Conservation (phyloP, 2,797 vertebrate species). For the Aselliscus stoliczkanus region DNA sequence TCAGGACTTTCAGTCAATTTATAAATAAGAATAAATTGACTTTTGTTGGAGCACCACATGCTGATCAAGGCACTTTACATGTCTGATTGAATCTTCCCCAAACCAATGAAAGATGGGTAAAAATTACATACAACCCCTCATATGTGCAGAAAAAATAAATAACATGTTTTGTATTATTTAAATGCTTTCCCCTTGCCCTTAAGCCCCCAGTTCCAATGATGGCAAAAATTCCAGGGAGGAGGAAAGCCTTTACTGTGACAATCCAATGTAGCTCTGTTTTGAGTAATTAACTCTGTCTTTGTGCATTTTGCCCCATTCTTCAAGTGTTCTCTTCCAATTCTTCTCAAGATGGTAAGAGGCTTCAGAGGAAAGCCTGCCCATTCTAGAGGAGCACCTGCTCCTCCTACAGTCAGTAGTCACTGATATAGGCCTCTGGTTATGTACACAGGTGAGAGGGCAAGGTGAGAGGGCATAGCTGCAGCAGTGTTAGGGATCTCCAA, state of each 20-base stretch:
- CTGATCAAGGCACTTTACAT: background rate
- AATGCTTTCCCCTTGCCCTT: background rate
- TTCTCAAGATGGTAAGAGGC: background rate
- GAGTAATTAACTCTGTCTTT: background rate
- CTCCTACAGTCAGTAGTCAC: background rate
- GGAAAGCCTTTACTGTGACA: background rate
- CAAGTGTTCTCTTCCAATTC: background rate
- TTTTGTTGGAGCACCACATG: background rate
- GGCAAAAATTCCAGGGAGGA: background rate
- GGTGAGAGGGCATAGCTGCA: no score
- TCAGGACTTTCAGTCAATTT: slow-evolving; percentile 40
- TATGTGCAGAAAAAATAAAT: background rate
- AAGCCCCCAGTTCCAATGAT: background rate
- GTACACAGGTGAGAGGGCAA: background rate
- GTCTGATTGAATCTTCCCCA: background rate
- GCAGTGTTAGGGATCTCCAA: background rate
- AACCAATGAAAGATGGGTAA: background rate
- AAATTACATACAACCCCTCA: background rate
- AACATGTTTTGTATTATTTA: background rate
- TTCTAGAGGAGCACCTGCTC: background rate
- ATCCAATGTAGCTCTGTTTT: background rate
- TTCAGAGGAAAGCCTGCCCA: background rate
- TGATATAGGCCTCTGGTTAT: background rate
- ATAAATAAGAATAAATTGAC: slow-evolving; percentile 24
- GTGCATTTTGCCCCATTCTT: background rate